Percentiles rank a stretch among this genome's conserved stretches.
Evolutionary conservation across 2,888 invertebrate genomes (phyloP).

Genomic region (Gisinianus flammeolus): DNA sequence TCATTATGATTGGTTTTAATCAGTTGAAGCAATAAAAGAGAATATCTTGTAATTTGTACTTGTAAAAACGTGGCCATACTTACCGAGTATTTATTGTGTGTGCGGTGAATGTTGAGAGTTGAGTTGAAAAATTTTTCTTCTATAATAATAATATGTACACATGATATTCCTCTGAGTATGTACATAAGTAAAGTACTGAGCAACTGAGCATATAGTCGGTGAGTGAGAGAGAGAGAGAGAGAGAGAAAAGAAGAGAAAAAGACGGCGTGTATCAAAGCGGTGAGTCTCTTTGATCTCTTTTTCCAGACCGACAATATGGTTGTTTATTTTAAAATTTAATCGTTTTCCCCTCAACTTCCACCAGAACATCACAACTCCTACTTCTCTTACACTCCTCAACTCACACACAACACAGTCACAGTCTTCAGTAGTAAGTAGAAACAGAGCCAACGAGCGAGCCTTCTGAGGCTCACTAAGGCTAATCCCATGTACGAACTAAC

Average conservation of each 20-base stretch:
- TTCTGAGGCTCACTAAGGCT: too few species aligned
- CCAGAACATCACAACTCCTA: constrained; percentile 24
- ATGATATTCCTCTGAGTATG: not conserved
- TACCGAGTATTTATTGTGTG: too few species aligned
- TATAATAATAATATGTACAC: too few species aligned
- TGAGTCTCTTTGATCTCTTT: constrained; percentile 39
- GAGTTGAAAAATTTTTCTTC: too few species aligned
- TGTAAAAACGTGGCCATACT: too few species aligned
- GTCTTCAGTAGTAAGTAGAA: too few species aligned
- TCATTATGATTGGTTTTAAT: too few species aligned
- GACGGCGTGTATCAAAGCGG: not conserved
- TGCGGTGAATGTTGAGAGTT: too few species aligned
- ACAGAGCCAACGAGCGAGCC: too few species aligned
- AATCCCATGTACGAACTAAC: too few species aligned
- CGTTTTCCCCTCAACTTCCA: constrained; percentile 49
- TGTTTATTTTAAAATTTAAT: constrained; percentile 59
- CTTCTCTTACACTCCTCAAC: constrained; percentile 46
- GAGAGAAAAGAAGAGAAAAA: not conserved
- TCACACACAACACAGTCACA: not conserved
- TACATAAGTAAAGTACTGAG: not conserved
- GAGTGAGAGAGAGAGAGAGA: not conserved
- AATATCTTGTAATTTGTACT: too few species aligned
- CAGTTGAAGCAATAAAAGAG: too few species aligned
- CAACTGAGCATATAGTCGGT: not conserved
- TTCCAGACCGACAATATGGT: constrained; percentile 51